These are phyloP conservation scores for Microcebus griseorufus DNA, from an alignment of 2,113 vertebrate species.

Conservation along the genomic window DNA sequence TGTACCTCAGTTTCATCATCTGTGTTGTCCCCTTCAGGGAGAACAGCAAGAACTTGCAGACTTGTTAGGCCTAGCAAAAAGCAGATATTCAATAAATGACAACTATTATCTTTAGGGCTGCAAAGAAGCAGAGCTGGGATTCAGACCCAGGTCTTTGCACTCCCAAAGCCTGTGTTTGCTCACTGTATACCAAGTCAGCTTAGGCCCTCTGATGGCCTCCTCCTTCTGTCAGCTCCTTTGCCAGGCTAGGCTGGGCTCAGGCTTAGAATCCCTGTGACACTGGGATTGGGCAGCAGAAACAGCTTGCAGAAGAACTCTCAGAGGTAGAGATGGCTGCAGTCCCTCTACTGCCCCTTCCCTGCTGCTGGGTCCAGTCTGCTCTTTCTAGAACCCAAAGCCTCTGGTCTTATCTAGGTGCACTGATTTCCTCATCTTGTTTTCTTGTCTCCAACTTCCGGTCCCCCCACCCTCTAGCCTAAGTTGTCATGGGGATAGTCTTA, in stretches of 20 bases:
- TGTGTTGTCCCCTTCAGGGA: slow-evolving; percentile 9
- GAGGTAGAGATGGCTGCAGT: not conserved
- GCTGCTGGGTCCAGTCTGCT: not conserved
- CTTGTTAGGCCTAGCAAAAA: slow-evolving; percentile 33
- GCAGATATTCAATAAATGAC: not conserved
- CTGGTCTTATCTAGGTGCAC: not conserved
- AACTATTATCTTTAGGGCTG: slow-evolving; percentile 52
- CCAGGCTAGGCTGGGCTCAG: not conserved
- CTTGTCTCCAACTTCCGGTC: slow-evolving; percentile 43
- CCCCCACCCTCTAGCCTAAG: slow-evolving; percentile 29
- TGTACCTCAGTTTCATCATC: slow-evolving; percentile 30
- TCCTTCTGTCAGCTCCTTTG: slow-evolving; percentile 5
- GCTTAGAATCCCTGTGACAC: not conserved
- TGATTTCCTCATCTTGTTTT: slow-evolving; percentile 52
- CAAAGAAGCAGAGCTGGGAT: slow-evolving; percentile 33
- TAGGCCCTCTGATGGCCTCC: not conserved
- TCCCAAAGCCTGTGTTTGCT: slow-evolving; percentile 1
- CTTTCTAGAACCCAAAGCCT: not conserved
- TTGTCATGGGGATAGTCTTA: slow-evolving; percentile 76
- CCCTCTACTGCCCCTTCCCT: not conserved
- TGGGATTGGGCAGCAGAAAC: slow-evolving; percentile 23
- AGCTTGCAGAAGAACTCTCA: slow-evolving; percentile 43
- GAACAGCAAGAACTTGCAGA: slow-evolving; percentile 25
- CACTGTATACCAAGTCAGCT: not conserved
- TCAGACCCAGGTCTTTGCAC: not conserved